Evolutionary conservation across 2,113 vertebrate species (phyloP), one percentile per base, ranked within the genome.

Genomic region (Salvelinus sp.): DNA sequence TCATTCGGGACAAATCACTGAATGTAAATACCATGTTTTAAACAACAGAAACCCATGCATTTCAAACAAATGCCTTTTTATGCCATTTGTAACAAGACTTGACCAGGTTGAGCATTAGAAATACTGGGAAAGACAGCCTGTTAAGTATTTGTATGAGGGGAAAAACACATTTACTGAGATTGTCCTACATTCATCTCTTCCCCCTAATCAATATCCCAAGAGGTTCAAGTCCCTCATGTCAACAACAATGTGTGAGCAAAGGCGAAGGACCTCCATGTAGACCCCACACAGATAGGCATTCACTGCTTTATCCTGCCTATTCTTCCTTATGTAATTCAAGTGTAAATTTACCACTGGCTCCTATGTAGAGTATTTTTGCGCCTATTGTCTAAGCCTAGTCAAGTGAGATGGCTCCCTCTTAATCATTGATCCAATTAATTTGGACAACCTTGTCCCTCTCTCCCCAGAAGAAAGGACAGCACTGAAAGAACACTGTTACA

Each of bases 391-490:
- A 79, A 82, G 82, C 69, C 76, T 76, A 84, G 69, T 81, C 74
- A 79, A 84, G 86, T 78, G 81, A 74, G 77, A 84, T 70, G 70
- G 70, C 84, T 84, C 79, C 76, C 75, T 82, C 80, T 88, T 82
- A 88, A 86, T 88, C 83, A 88, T 84, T 88, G 84, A 84, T 84
- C 86, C 78, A 85, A 88, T 86, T 88, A 88, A 88, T 86, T 88
- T 86, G 68, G 76, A 76, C 76, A 75, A 75, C 78, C 70, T 81
- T 79, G 72, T 68, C 28, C 70, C 76, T 63, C 30, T 70, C 57
- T 58, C 18, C 4, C 22, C 70, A 64, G 78, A 77, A 85, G 84
- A 88, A 86, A 81, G 75, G 76, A 68, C 14, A 47, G 75, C 68
- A 74, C 72, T 74, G 82, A 77, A 71, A 77, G 78, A 76, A 76